phyloP scores from a whole-genome alignment of 2,888 invertebrate genomes.

The Shargacucullia verbasci region DNA sequence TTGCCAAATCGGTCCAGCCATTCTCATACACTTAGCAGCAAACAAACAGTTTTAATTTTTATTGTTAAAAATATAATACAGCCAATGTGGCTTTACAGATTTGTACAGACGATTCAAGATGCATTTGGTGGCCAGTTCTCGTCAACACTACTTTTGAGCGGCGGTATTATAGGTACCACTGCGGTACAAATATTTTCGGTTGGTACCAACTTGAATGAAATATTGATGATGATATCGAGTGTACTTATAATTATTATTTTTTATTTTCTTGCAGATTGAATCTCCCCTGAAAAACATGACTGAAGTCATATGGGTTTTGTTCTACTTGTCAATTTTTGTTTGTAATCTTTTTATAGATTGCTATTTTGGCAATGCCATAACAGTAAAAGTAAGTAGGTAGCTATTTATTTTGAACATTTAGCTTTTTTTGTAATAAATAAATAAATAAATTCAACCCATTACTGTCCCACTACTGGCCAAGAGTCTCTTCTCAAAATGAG shows the following conservation, averaged over 20 bases:
- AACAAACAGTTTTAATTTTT: too few relatives aligned
- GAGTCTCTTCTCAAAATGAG: too few relatives aligned
- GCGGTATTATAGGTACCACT: constrained; percentile 66
- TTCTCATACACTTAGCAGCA: too few relatives aligned
- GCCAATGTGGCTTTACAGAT: constrained; percentile 55
- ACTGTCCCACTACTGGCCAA: too few relatives aligned
- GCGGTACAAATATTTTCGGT: constrained; percentile 73
- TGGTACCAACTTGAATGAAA: constrained; percentile 11
- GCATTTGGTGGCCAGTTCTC: constrained; percentile 66
- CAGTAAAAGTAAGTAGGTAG: constrained; percentile 64
- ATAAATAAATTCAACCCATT: too few relatives aligned
- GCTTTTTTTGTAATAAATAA: too few relatives aligned
- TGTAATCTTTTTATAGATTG: constrained; percentile 68
- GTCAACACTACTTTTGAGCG: constrained; percentile 58
- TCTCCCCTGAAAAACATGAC: constrained; percentile 63
- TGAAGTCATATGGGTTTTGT: constrained; percentile 66
- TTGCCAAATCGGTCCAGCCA: too few relatives aligned
- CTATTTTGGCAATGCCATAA: constrained; percentile 71
- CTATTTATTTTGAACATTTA: too few relatives aligned
- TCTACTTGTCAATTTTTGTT: constrained; percentile 63
- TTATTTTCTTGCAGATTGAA: constrained; percentile 66
- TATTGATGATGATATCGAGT: background rate
- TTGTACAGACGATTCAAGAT: constrained; percentile 60
- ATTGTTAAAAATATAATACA: too few relatives aligned
- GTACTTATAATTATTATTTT: background rate